phyloP scores from a whole-genome alignment of 2,888 invertebrate species.

The Aelia acuminata region DNA sequence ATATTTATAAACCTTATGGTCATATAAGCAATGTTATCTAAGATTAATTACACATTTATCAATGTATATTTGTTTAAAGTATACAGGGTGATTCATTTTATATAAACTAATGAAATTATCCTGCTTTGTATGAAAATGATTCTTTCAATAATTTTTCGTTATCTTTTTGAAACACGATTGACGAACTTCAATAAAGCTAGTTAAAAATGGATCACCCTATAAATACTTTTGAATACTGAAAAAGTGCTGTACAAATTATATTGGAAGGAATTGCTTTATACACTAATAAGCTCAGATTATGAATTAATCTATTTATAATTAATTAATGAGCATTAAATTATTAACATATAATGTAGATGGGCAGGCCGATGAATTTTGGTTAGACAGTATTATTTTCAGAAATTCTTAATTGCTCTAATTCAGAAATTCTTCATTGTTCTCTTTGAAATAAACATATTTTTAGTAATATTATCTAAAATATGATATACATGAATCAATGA shows the following conservation, averaged over 20 bases:
- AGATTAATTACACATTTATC: constrained; percentile 11
- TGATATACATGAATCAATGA: no score
- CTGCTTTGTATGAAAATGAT: neutral
- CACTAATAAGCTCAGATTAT: constrained; percentile 58
- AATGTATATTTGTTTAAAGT: neutral
- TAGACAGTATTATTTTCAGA: neutral
- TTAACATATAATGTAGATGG: constrained; percentile 38
- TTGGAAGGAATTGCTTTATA: constrained; percentile 52
- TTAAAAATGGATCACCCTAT: neutral
- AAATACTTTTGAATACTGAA: constrained; percentile 52
- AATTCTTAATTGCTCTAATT: neutral
- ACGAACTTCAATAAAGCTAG: neutral
- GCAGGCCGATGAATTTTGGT: constrained; percentile 47
- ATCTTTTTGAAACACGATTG: neutral
- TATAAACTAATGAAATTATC: neutral
- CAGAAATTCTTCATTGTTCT: neutral
- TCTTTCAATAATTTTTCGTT: neutral
- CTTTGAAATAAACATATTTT: neutral
- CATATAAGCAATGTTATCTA: constrained; percentile 8
- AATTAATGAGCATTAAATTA: constrained; percentile 55
- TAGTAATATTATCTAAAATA: no score
- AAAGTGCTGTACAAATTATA: constrained; percentile 51
- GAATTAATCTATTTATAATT: constrained; percentile 50
- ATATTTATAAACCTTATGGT: constrained; percentile 40
- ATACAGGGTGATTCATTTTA: neutral